phyloP scores from a whole-genome alignment of 2,888 invertebrate species.

The Athalia circularis region DNA sequence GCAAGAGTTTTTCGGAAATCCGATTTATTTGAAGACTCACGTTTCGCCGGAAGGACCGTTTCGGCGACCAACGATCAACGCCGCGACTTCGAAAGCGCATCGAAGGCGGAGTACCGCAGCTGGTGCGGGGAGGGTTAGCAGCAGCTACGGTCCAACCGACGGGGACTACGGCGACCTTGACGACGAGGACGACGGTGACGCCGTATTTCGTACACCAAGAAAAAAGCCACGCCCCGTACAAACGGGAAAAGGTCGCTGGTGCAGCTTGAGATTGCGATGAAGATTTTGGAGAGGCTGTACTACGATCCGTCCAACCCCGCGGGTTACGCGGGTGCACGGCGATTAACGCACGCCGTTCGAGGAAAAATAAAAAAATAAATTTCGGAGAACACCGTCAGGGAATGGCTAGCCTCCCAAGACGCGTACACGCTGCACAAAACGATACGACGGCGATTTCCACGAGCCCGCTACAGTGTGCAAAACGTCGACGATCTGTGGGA shows the following conservation, averaged over 20 bases:
- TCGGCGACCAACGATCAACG: too few species aligned
- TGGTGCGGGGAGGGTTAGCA: too few species aligned
- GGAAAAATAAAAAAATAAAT: too few species aligned
- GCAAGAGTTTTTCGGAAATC: not conserved
- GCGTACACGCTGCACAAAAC: constrained; percentile 50
- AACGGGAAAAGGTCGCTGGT: not conserved
- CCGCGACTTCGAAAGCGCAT: not conserved
- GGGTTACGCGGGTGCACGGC: constrained; percentile 44
- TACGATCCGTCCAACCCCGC: constrained; percentile 48
- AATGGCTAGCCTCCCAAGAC: constrained; percentile 51
- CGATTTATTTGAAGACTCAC: not conserved
- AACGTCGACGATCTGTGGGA: constrained; percentile 55
- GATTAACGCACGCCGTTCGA: not conserved
- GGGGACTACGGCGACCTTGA: not conserved
- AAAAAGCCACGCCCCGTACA: not conserved
- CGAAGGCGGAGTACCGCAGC: too few species aligned
- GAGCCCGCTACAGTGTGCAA: constrained; percentile 46
- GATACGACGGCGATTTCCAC: constrained; percentile 44
- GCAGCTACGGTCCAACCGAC: too few species aligned
- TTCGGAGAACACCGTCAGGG: not conserved
- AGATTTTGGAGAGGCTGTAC: constrained; percentile 12
- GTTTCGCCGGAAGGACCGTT: not conserved
- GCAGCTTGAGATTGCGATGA: not conserved
- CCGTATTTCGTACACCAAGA: too few species aligned
- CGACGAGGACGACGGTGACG: not conserved